Evolutionary conservation across 2,888 invertebrate species (phyloP).

Genomic region (Agrilus cyanescens): DNA sequence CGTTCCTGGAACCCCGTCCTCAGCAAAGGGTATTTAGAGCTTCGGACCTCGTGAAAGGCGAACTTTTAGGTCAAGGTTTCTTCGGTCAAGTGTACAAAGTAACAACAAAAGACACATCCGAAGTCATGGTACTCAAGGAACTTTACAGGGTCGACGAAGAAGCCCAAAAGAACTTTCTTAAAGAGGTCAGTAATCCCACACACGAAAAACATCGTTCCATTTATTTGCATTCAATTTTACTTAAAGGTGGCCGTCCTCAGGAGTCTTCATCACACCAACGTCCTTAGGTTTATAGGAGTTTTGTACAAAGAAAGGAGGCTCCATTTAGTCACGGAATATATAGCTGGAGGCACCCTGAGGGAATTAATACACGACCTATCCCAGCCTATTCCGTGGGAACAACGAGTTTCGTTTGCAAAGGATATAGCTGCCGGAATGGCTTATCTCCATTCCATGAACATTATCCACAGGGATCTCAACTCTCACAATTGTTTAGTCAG

Average conservation of each 20-base stretch:
- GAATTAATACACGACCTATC: constrained; percentile 66
- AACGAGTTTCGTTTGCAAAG: constrained; percentile 72
- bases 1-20: constrained; percentile 61
- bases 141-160: constrained; percentile 84
- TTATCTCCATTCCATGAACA: constrained; percentile 87
- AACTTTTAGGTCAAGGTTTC: constrained; percentile 84
- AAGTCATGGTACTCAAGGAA: constrained; percentile 93
- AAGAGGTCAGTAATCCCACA: constrained; percentile 55
- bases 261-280: constrained; percentile 80
- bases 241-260: constrained; percentile 77
- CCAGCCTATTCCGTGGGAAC: constrained; percentile 64
- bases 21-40: constrained; percentile 76
- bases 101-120: constrained; percentile 78
- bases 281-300: constrained; percentile 83
- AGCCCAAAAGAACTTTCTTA: constrained; percentile 86
- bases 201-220: not conserved
- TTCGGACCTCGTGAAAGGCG: constrained; percentile 79
- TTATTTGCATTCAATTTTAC: constrained; percentile 1
- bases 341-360: constrained; percentile 82
- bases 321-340: constrained; percentile 87
- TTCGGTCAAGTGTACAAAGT: constrained; percentile 90
- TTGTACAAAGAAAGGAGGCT: constrained; percentile 85
- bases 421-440: constrained; percentile 91
- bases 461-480: constrained; percentile 90
- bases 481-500: constrained; percentile 90